Evolutionary conservation across 2,797 vertebrate genomes (phyloP).

Genomic region (Strix occidentalis): DNA sequence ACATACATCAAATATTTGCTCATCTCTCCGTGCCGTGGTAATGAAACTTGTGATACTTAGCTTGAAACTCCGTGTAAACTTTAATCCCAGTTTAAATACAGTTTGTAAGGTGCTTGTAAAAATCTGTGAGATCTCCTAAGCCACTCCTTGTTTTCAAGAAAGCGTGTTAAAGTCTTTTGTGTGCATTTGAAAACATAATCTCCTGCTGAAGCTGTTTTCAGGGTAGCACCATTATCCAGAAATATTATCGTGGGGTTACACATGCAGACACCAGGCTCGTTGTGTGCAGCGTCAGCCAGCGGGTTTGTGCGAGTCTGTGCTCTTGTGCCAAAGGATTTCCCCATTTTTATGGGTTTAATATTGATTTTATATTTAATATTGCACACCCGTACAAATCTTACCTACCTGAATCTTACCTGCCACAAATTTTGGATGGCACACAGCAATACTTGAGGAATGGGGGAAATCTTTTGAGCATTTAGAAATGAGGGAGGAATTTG

Average conservation of each 20-base stretch:
- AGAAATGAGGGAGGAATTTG: not conserved
- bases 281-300: fast-evolving
- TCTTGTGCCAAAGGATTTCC: not conserved
- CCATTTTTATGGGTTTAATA: fast-evolving
- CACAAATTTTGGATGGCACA: not conserved
- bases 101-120: not conserved
- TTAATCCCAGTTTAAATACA: slow-evolving; percentile 4
- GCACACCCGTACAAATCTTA: not conserved
- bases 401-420: not conserved
- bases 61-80: fast-evolving
- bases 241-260: not conserved
- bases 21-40: fast-evolving
- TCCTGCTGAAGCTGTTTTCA: not conserved
- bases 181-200: not conserved
- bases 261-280: fast-evolving
- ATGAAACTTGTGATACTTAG: not conserved
- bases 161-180: not conserved
- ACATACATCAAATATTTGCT: not conserved
- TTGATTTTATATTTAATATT: too few relatives aligned
- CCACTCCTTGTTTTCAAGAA: not conserved
- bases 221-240: not conserved
- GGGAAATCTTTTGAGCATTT: not conserved
- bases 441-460: not conserved
- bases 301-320: fast-evolving
- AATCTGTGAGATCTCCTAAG: not conserved